Evolutionary conservation across 2,888 invertebrate genomes (phyloP).

Genomic region (Drosophila pegasa): DNA sequence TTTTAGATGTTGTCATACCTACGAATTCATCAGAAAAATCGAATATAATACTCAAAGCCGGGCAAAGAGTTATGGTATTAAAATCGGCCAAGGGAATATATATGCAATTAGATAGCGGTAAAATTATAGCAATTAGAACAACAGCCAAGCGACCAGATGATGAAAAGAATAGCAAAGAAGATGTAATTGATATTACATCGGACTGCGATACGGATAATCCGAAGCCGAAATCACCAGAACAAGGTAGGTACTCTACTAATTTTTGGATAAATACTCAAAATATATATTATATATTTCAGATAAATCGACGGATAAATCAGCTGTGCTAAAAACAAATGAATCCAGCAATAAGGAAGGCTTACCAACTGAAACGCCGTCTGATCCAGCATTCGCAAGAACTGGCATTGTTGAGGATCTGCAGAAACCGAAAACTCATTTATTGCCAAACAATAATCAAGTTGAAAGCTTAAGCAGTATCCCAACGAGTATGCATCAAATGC

Average conservation of each 20-base stretch:
- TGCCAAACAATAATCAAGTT: slow-evolving; percentile 37
- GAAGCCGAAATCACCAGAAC: slow-evolving; percentile 60
- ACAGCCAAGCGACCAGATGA: slow-evolving; percentile 79
- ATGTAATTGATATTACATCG: slow-evolving; percentile 82
- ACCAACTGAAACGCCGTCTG: slow-evolving; percentile 17
- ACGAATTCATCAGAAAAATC: slow-evolving; percentile 95
- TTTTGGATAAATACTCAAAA: not conserved
- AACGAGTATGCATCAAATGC: slow-evolving; percentile 31
- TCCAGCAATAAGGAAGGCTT: slow-evolving; percentile 33
- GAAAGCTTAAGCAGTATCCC: slow-evolving; percentile 27
- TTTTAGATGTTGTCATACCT: slow-evolving; percentile 94
- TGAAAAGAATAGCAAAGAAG: slow-evolving; percentile 72
- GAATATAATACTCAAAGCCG: slow-evolving; percentile 95
- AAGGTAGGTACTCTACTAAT: slow-evolving; percentile 39
- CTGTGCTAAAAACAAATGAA: slow-evolving; percentile 24
- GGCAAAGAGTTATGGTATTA: slow-evolving; percentile 96
- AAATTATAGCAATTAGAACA: slow-evolving; percentile 94
- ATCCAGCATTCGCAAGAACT: slow-evolving; percentile 20
- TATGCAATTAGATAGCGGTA: slow-evolving; percentile 96
- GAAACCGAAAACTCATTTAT: slow-evolving; percentile 35
- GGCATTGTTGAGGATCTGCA: slow-evolving; percentile 22
- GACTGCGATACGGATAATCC: slow-evolving; percentile 70
- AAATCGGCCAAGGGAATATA: slow-evolving; percentile 98
- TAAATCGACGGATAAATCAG: slow-evolving; percentile 34
- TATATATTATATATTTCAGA: slow-evolving; percentile 22